Evolutionary conservation across 2,888 invertebrate species (phyloP).

Genomic region (Rhimphoctona megacephalus): DNA sequence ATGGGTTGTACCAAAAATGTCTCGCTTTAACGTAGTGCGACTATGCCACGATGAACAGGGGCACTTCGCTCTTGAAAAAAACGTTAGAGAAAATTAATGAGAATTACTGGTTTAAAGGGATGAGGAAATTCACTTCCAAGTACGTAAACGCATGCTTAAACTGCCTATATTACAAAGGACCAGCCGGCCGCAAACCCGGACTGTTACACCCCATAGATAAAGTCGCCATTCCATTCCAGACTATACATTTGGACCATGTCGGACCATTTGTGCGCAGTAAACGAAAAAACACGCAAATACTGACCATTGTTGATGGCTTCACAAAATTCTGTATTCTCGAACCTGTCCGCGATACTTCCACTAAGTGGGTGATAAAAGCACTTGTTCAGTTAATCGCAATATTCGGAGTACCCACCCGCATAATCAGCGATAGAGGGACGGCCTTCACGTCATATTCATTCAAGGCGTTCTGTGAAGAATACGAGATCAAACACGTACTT

Average conservation of each 20-base stretch:
- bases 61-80: no score
- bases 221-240: neutral
- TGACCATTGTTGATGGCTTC: neutral
- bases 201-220: neutral
- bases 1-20: constrained; percentile 76
- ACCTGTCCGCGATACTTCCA: neutral
- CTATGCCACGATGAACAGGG: no score
- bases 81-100: no score
- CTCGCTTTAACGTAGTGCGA: no score
- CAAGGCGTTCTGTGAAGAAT: no score
- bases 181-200: neutral
- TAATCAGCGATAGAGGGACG: no score
- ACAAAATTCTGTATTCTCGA: neutral
- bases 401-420: no score
- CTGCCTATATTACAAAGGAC: neutral
- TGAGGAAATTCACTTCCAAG: neutral
- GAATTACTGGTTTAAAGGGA: neutral
- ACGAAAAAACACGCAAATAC: neutral
- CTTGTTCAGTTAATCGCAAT: no score
- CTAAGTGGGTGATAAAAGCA: no score
- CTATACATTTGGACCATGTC: neutral
- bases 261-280: no score
- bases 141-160: neutral
- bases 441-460: neutral
- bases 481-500: no score